phyloP scores from a whole-genome alignment of 2,888 invertebrate species.

The Auanema freiburgensis region DNA sequence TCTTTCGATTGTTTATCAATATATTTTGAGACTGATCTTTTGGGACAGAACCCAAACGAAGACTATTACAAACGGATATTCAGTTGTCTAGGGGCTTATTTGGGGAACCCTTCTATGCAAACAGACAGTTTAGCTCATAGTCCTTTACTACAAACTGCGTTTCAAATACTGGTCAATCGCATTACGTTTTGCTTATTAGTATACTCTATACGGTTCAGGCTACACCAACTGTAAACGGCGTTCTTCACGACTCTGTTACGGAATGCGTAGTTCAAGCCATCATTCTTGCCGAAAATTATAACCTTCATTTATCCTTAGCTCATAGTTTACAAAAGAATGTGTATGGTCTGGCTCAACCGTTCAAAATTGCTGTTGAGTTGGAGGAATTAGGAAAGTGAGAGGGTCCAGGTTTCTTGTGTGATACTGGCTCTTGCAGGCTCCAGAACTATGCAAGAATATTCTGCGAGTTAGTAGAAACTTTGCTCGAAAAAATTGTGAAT shows the following conservation, averaged over 20 bases:
- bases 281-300: conserved; percentile 63
- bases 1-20: background rate
- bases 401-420: background rate
- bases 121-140: conserved; percentile 74
- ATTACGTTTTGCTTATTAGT: background rate
- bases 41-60: conserved; percentile 22
- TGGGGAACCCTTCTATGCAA: conserved; percentile 80
- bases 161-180: conserved; percentile 69
- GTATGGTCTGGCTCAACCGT: conserved; percentile 79
- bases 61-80: conserved; percentile 34
- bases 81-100: conserved; percentile 85
- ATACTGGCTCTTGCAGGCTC: conserved; percentile 69
- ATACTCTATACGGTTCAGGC: conserved; percentile 53
- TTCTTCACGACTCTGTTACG: conserved; percentile 83
- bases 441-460: conserved; percentile 91
- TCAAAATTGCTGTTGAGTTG: conserved; percentile 85
- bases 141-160: conserved; percentile 64
- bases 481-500: conserved; percentile 79
- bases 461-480: conserved; percentile 88
- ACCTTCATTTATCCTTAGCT: conserved; percentile 76
- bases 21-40: conserved; percentile 17
- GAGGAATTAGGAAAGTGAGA: conserved; percentile 84
- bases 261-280: conserved; percentile 44
- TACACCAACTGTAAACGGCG: conserved; percentile 62
- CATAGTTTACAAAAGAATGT: conserved; percentile 73